These are phyloP conservation scores for Pocillopora verrucosa DNA, from an alignment of 64 coral and sea anemone genomes.

Conservation along the genomic window DNA sequence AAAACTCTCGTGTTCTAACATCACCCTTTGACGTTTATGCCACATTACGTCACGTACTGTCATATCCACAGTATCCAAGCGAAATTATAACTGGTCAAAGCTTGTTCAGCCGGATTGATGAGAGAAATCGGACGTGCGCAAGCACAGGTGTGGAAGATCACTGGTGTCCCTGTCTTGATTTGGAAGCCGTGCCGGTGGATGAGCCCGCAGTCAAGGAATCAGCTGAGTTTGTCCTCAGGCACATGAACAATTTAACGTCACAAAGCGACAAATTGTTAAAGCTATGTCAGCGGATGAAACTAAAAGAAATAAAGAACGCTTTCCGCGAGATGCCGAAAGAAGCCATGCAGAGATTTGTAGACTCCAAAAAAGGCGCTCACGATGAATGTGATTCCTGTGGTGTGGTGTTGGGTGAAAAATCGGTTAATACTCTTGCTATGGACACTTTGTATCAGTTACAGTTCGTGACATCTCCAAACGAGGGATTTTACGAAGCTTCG, in stretches of 20 bases:
- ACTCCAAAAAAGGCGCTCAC: neutral
- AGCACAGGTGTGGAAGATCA: slow-evolving; percentile 54
- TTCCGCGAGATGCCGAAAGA: slow-evolving; percentile 62
- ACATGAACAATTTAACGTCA: slow-evolving; percentile 55
- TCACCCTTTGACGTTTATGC: slow-evolving; percentile 78
- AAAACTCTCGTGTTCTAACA: slow-evolving; percentile 45
- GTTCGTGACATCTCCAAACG: neutral
- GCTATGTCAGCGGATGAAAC: slow-evolving; percentile 52
- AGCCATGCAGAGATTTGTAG: slow-evolving; percentile 33
- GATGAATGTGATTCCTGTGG: slow-evolving; percentile 36
- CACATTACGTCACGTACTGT: slow-evolving; percentile 52
- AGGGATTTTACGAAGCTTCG: slow-evolving; percentile 23
- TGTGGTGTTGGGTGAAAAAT: slow-evolving; percentile 2
- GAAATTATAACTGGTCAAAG: slow-evolving; percentile 46
- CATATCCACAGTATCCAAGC: slow-evolving; percentile 52
- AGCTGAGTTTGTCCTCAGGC: slow-evolving; percentile 3
- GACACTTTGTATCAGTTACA: slow-evolving; percentile 52
- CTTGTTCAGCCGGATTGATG: slow-evolving; percentile 46
- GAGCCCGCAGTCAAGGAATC: slow-evolving; percentile 18
- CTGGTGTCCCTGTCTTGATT: slow-evolving; percentile 76
- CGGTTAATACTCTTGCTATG: neutral
- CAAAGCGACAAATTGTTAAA: neutral
- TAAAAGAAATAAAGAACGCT: slow-evolving; percentile 49
- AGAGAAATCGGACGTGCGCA: slow-evolving; percentile 34
- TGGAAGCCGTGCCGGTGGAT: slow-evolving; percentile 36